phyloP scores from a whole-genome alignment of 64 coral and sea anemone species.

The Porites australiensis region DNA sequence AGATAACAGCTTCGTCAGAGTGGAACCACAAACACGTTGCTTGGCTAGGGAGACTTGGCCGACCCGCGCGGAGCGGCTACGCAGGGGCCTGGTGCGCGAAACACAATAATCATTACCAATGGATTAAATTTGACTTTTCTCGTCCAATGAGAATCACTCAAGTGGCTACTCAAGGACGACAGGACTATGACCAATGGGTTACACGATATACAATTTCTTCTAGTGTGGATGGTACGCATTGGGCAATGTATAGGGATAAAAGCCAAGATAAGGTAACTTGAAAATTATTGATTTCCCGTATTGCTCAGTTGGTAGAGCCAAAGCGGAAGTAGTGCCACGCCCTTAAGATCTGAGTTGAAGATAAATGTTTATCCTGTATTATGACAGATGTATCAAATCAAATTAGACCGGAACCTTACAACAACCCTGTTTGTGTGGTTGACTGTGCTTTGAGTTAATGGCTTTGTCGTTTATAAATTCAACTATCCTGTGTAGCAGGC shows the following conservation, averaged over 20 bases:
- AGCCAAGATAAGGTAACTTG: conserved; percentile 54
- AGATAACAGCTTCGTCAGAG: conserved; percentile 60
- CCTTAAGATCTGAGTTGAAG: too few species aligned
- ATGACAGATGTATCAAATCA: too few species aligned
- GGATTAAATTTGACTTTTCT: conserved; percentile 75
- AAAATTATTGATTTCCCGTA: too few species aligned
- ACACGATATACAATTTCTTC: conserved; percentile 13
- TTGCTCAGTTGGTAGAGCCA: too few species aligned
- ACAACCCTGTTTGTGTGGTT: too few species aligned
- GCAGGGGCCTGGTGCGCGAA: conserved; percentile 55
- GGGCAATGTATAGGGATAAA: conserved; percentile 44
- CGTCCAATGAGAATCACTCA: conserved; percentile 39
- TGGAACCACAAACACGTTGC: conserved; percentile 21
- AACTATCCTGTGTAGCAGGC: too few species aligned
- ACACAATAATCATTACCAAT: conserved; percentile 63
- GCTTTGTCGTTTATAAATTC: too few species aligned
- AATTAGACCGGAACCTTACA: too few species aligned
- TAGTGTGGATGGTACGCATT: conserved; percentile 67
- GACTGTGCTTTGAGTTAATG: too few species aligned
- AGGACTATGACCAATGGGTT: conserved; percentile 43
- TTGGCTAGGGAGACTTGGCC: conserved; percentile 28
- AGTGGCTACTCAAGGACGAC: conserved; percentile 62
- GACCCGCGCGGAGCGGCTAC: neutral
- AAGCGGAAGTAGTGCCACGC: too few species aligned
- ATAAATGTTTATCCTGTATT: too few species aligned